These are phyloP conservation scores for Prunella fulvescens DNA, from an alignment of 2,113 vertebrate genomes.

Conservation along the genomic window DNA sequence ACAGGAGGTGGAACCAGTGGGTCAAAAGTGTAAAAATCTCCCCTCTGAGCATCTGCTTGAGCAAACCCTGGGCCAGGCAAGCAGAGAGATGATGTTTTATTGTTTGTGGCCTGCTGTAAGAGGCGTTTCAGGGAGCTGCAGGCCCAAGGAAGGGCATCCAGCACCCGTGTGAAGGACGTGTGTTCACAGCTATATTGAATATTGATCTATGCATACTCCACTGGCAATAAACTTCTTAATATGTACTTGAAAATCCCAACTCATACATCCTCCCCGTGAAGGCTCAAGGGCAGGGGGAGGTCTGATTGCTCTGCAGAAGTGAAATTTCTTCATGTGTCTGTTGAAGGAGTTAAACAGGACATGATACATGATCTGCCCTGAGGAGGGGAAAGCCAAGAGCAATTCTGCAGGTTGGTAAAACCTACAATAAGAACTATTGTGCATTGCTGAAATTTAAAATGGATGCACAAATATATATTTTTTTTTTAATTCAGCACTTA, in stretches of 20 bases:
- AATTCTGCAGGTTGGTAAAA: not conserved
- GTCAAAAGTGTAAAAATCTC: not conserved
- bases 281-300: slow-evolving; percentile 10
- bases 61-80: not conserved
- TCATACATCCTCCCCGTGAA: not conserved
- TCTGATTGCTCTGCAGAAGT: not conserved
- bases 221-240: slow-evolving; percentile 16
- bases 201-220: slow-evolving; percentile 39
- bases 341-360: not conserved
- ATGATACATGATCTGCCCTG: not conserved
- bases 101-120: not conserved
- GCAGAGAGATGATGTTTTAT: not conserved
- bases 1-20: not conserved
- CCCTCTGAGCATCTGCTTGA: not conserved
- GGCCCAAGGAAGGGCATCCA: not conserved
- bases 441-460: not conserved
- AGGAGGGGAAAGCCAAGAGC: not conserved
- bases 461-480: not conserved
- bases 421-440: not conserved
- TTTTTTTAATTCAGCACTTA: not conserved
- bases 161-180: not conserved
- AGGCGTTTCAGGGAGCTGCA: not conserved
- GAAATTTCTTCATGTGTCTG: not conserved
- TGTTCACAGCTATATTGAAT: slow-evolving; percentile 37
- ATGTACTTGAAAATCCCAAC: not conserved